phyloP scores from a whole-genome alignment of 2,113 vertebrate species.

The Raja brachyura region DNA sequence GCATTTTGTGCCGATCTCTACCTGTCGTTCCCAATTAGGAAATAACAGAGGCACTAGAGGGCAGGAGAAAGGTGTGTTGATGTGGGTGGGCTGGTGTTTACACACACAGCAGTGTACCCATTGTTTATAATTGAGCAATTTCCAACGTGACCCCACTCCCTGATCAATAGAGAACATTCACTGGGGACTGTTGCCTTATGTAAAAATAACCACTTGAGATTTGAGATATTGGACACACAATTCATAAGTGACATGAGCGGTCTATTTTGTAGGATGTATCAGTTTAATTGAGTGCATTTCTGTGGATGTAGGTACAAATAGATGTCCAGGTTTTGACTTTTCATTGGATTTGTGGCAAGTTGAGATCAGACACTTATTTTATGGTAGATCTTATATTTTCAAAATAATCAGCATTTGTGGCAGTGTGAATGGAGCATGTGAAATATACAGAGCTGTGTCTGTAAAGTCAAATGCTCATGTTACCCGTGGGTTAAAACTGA shows the following conservation, averaged over 20 bases:
- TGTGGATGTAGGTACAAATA: too few species aligned
- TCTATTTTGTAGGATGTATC: not conserved
- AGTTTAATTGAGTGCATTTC: not conserved
- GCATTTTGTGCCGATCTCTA: not conserved
- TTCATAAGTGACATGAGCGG: not conserved
- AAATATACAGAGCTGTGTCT: not conserved
- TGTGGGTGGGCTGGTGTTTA: not conserved
- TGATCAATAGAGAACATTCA: not conserved
- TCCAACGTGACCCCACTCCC: not conserved
- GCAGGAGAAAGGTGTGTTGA: slow-evolving; percentile 24
- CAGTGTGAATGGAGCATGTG: not conserved
- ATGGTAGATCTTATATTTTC: not conserved
- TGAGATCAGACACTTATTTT: not conserved
- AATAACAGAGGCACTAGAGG: slow-evolving; percentile 22
- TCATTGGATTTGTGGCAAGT: not conserved
- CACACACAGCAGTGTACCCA: not conserved
- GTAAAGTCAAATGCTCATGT: not conserved
- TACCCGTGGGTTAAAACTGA: too few species aligned
- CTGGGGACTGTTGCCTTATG: not conserved
- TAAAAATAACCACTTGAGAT: not conserved
- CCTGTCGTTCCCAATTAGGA: not conserved
- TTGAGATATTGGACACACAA: not conserved
- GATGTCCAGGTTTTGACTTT: not conserved
- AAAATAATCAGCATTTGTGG: not conserved
- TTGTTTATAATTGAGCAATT: not conserved